A percentile compares a stretch with the other conserved stretches of the same genome.
Evolutionary conservation across 2,888 invertebrate genomes (phyloP).

Genomic region (Thelaira solivaga): DNA sequence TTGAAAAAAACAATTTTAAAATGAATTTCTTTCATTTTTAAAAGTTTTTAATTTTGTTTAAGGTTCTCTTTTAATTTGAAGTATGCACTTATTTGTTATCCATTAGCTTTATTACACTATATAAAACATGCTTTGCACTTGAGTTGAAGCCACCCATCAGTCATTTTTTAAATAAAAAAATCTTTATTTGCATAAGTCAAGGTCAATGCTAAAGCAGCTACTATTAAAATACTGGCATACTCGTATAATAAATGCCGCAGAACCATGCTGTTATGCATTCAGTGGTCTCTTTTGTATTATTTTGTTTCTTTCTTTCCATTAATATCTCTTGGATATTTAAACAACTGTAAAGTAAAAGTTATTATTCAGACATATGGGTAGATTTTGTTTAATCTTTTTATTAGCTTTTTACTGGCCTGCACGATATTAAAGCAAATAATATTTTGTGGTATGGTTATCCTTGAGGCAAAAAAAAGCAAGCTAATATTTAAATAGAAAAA

Average conservation of each 20-base stretch:
- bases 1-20: background rate
- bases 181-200: conserved; percentile 50
- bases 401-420: background rate
- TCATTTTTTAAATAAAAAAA: conserved; percentile 1
- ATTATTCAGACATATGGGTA: conserved; percentile 17
- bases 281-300: conserved; percentile 3
- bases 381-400: conserved; percentile 1
- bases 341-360: conserved; percentile 35
- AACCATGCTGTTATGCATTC: conserved; percentile 1
- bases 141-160: conserved; percentile 3
- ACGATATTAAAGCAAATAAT: conserved; percentile 14
- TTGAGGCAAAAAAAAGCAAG: conserved; percentile 20
- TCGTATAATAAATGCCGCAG: too few species aligned
- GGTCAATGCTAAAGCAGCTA: conserved; percentile 36
- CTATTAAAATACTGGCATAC: conserved; percentile 16
- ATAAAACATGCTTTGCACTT: background rate
- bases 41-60: background rate
- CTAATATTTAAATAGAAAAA: too few species aligned
- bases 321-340: conserved; percentile 41
- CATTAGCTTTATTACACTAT: background rate
- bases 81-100: background rate
- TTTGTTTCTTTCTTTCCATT: background rate
- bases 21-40: background rate
- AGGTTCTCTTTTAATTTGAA: background rate
- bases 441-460: background rate